Conservation (phyloP, 2,797 vertebrate species). For the Denticeps clupeoides region DNA sequence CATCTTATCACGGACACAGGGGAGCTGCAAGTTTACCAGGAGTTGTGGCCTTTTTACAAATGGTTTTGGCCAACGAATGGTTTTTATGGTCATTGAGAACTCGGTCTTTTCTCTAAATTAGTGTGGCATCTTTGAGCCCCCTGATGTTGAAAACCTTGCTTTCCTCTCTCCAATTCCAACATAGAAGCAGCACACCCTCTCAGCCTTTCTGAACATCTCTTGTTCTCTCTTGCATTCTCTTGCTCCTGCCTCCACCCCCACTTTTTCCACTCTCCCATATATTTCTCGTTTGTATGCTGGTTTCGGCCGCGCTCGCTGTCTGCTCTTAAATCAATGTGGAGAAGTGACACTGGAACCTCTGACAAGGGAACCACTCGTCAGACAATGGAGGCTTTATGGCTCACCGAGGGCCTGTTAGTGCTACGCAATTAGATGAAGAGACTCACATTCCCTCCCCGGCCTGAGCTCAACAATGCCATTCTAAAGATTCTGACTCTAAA, state of each 20-base stretch:
- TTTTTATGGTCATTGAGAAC: background rate
- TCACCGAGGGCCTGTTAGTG: constrained; percentile 24
- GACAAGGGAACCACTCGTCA: constrained; percentile 33
- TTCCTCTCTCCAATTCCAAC: too few relatives aligned
- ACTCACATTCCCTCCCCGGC: constrained; percentile 15
- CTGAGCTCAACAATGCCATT: too few relatives aligned
- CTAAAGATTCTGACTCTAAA: too few relatives aligned
- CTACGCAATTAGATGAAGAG: constrained; percentile 30
- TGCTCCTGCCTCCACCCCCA: background rate
- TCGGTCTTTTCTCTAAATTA: too few relatives aligned
- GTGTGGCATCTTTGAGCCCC: too few relatives aligned
- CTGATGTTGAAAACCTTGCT: too few relatives aligned
- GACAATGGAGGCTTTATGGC: constrained; percentile 30
- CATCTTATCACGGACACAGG: background rate
- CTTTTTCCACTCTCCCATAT: constrained; percentile 2
- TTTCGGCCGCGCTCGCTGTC: constrained; percentile 19
- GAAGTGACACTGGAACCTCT: constrained; percentile 17
- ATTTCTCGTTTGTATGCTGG: constrained; percentile 19
- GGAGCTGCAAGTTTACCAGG: background rate
- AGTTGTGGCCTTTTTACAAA: background rate
- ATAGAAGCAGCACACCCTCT: too few relatives aligned
- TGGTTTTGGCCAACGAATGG: constrained; percentile 2
- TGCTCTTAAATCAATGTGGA: constrained; percentile 23
- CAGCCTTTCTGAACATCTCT: background rate
- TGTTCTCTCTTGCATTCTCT: background rate